Percentiles rank a stretch among this genome's conserved stretches.
phyloP scores from a whole-genome alignment of 2,113 vertebrate species.

The Aphyosemion australe region DNA sequence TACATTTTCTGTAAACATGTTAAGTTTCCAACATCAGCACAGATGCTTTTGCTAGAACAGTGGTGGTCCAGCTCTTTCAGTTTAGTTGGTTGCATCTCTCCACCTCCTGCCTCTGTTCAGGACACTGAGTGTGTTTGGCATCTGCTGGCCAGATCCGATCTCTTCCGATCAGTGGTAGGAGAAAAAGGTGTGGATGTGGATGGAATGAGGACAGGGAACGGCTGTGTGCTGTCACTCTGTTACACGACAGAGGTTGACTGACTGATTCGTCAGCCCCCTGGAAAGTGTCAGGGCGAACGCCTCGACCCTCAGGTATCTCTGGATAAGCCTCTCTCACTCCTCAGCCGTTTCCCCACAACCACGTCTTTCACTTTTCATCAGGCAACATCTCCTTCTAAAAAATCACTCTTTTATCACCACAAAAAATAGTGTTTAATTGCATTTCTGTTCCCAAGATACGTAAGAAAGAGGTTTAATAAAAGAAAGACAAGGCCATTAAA shows the following conservation, averaged over 20 bases:
- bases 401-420: constrained; percentile 16
- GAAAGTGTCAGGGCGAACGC: constrained; percentile 54
- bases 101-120: constrained; percentile 33
- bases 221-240: constrained; percentile 61
- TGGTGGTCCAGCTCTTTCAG: constrained; percentile 2
- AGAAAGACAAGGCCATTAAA: constrained; percentile 47
- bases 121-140: constrained; percentile 75
- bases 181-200: constrained; percentile 75
- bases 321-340: constrained; percentile 2
- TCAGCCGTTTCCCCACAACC: constrained; percentile 19
- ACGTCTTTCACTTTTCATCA: constrained; percentile 17
- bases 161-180: constrained; percentile 64
- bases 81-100: constrained; percentile 50
- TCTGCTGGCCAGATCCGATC: constrained; percentile 71
- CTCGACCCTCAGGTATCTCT: constrained; percentile 67
- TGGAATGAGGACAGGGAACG: constrained; percentile 78
- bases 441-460: neutral
- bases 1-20: neutral
- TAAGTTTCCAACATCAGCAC: no score
- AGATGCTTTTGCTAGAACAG: neutral
- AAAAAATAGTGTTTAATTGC: neutral
- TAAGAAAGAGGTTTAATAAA: constrained; percentile 31
- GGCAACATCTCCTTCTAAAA: constrained; percentile 13
- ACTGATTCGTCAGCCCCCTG: constrained; percentile 56
- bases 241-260: constrained; percentile 52